Evolutionary conservation across 2,888 invertebrate genomes (phyloP).

Genomic region (Biston betularia): DNA sequence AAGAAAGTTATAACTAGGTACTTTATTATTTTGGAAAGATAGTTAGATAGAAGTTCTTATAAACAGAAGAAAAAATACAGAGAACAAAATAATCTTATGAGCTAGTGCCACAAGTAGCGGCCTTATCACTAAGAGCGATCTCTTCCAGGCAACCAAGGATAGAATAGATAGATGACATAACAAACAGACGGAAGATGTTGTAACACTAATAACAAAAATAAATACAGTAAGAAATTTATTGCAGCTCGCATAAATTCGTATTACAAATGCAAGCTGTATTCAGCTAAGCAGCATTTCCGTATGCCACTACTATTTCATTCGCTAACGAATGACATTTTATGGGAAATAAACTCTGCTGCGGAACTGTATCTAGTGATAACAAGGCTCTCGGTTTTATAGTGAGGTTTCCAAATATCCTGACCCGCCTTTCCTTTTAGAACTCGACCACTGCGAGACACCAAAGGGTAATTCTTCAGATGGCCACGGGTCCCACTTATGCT

Average conservation of each 20-base stretch:
- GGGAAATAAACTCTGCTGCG: conserved; percentile 60
- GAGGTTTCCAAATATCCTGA: conserved; percentile 48
- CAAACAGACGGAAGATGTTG: too few species aligned
- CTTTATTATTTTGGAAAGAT: too few species aligned
- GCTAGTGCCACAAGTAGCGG: too few species aligned
- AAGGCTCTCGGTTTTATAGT: conserved; percentile 57
- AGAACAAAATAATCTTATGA: too few species aligned
- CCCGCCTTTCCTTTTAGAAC: conserved; percentile 37
- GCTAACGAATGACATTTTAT: conserved; percentile 61
- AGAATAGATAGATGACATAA: too few species aligned
- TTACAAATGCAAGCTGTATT: conserved; percentile 27
- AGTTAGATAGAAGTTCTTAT: too few species aligned
- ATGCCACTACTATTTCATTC: conserved; percentile 57
- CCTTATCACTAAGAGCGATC: too few species aligned
- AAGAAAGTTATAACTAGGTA: too few species aligned
- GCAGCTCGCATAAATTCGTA: conserved; percentile 46
- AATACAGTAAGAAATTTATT: conserved; percentile 44
- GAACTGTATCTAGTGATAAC: conserved; percentile 62
- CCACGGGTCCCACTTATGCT: conserved; percentile 44
- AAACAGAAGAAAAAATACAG: too few species aligned
- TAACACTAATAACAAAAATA: too few species aligned
- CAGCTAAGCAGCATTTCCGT: conserved; percentile 44
- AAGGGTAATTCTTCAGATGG: conserved; percentile 46
- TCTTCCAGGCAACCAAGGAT: too few species aligned
- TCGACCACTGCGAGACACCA: conserved; percentile 29